Base-by-base conservation (phyloP, 2,113 vertebrate genomes). In the Lepisosteus oculatus region DNA sequence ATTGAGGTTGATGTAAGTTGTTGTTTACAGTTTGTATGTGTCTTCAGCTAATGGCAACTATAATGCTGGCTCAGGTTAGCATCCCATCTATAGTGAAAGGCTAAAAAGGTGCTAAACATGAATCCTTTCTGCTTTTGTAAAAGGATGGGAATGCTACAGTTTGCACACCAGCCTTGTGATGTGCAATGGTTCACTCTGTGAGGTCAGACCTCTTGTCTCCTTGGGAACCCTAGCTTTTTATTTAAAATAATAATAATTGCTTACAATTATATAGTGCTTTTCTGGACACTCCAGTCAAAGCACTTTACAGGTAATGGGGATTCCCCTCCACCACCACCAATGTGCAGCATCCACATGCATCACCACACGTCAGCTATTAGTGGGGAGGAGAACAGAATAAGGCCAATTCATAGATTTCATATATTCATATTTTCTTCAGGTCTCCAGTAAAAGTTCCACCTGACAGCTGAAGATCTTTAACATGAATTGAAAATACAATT, bases 181-280 rank as follows among this genome's bases (percentile, higher is more conserved):
- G 15, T 44, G 29, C 42, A 42, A 8, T 11, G 42, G 55, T 59
- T 63, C 43, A 47, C 6, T 17, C 44, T 42, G n/a, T 51, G 8
- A 63, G 69, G 59, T 63, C 69, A 71, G 69, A 70, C 55, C 68
- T 61, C 56, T 43, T 42, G n/a, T 61, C 68, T 61, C 14, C 68
- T 70, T 9, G 9, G 56, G 14, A 14, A 45, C 55, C 57, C 43
- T 51, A 61, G 12, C 47, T 67, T 12, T 41, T 56, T 67, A 43
- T 69, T 65, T 62, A 11, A 2, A 29, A 29, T 29, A 29, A 29
- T 29, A 2, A 29, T 1, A 29, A 29, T 29, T 29, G 2, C 29
- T 29, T 29, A 29, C 29, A 29, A 1, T 29, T 29, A 29, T 29
- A 29, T 29, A 29, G 29, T 2, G 29, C 29, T 29, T 29, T 29